These are phyloP conservation scores for Chionis minor DNA, from an alignment of 2,113 vertebrate species.

Conservation along the genomic window DNA sequence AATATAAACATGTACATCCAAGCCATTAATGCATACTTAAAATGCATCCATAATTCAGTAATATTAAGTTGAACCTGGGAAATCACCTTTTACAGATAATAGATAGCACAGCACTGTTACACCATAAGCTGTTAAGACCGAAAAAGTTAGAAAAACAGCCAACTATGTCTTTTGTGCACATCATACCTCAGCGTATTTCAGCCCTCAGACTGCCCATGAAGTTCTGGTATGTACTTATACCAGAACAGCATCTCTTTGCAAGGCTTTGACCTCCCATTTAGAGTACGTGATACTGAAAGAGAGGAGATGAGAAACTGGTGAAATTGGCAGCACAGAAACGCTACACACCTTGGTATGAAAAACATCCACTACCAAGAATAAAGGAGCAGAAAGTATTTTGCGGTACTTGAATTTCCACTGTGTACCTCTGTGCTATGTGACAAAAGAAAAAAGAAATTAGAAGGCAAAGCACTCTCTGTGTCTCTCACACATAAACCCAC, in stretches of 20 bases:
- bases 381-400: background rate
- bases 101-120: background rate
- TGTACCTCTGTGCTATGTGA: background rate
- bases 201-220: background rate
- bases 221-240: background rate
- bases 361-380: accelerated
- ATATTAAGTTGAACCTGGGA: conserved; percentile 1
- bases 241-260: background rate
- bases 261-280: background rate
- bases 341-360: background rate
- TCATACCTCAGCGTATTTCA: background rate
- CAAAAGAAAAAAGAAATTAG: background rate
- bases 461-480: background rate
- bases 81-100: conserved; percentile 32
- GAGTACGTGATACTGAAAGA: background rate
- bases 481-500: conserved; percentile 4
- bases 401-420: background rate
- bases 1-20: background rate
- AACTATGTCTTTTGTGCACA: background rate
- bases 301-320: background rate
- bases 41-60: conserved; percentile 13
- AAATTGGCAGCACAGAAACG: background rate
- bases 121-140: background rate
- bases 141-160: background rate
- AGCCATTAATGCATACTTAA: background rate